Base-by-base conservation (phyloP, 2,113 vertebrate genomes). In the Anoura caudifer region DNA sequence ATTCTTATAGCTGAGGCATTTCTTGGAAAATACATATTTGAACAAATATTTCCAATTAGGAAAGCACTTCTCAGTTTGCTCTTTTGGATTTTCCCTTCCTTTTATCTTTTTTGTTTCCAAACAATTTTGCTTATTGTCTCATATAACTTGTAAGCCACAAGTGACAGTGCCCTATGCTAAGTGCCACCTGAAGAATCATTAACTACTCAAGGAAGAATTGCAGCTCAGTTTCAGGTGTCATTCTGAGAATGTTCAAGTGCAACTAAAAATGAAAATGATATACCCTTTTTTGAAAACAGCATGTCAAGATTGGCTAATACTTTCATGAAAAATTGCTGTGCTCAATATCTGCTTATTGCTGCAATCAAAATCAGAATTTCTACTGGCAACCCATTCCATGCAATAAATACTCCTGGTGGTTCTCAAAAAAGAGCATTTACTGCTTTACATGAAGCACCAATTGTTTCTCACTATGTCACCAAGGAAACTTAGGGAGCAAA, bases 271-370 rank as follows among this genome's bases (percentile, higher is more conserved):
- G 79, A 73, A 88, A 50, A 59, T 56, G 38, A 31, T 43, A 65
- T 24, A 69, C 41, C 31, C 43, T 77, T 87, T 82, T 79, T 67
- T 17, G 54, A 95, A 41, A 80, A 59, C 1, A 6, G 0, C 70
- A 9, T 87, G 47, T 83, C 22, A 76, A 96, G 87, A 83, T 59
- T 79, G 87, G 22, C 76, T 79, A 86, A 83, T 59, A 38, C 45
- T 83, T 93, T 24, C n/a, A 86, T 72, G 70, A 95, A 83, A 87
- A 79, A 87, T 90, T 96, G 28, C 17, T 56, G 4, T 81, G 63
- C 47, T 93, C 20, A 73, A 24, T 87, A 91, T 79, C 67, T 91
- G n/a, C 43, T 93, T 95, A 87, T 52, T 95, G 72, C 28, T 79
- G 26, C 19, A 59, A 90, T 90, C 63, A 87, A 38, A 92, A 45